Conservation (phyloP, 1,140 invertebrate species). For the Phenacoccus solenopsis region DNA sequence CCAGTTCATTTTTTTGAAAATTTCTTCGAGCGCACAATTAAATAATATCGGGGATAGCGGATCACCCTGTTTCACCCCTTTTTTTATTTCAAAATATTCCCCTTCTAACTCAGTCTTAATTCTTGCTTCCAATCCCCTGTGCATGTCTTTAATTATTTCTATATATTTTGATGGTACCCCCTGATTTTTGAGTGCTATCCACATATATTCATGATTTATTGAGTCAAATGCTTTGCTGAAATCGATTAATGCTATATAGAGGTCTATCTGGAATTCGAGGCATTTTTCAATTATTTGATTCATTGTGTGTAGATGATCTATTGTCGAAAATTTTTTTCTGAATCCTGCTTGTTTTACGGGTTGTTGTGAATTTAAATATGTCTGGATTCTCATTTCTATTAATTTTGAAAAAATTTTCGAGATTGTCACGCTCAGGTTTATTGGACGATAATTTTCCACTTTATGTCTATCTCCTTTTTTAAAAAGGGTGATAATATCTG, state of each 20-base stretch:
- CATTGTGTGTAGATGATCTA: slow-evolving; percentile 13
- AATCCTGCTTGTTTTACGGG: slow-evolving; percentile 12
- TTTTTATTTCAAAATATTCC: not conserved
- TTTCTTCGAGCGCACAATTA: slow-evolving; percentile 22
- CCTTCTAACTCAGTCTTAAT: not conserved
- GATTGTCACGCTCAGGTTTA: slow-evolving; percentile 28
- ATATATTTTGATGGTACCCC: not conserved
- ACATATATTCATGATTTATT: not conserved
- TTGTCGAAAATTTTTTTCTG: slow-evolving; percentile 15
- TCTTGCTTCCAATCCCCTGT: not conserved
- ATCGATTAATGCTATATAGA: too few species aligned
- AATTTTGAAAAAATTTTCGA: slow-evolving; percentile 24
- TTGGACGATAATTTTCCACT: slow-evolving; percentile 30
- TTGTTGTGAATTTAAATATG: not conserved
- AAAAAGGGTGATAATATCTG: slow-evolving; percentile 29
- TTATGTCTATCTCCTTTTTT: slow-evolving; percentile 30
- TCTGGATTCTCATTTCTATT: slow-evolving; percentile 5
- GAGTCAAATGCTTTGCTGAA: slow-evolving; percentile 15
- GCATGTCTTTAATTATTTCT: not conserved
- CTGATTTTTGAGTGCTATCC: not conserved
- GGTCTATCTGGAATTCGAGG: not conserved
- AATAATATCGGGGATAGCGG: slow-evolving; percentile 26
- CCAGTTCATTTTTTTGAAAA: slow-evolving; percentile 25
- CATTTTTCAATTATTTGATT: not conserved
- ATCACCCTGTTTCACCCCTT: slow-evolving; percentile 22